Conservation (phyloP, 53 echinoderm and acorn worm genomes). For the Glandiceps talaboti region DNA sequence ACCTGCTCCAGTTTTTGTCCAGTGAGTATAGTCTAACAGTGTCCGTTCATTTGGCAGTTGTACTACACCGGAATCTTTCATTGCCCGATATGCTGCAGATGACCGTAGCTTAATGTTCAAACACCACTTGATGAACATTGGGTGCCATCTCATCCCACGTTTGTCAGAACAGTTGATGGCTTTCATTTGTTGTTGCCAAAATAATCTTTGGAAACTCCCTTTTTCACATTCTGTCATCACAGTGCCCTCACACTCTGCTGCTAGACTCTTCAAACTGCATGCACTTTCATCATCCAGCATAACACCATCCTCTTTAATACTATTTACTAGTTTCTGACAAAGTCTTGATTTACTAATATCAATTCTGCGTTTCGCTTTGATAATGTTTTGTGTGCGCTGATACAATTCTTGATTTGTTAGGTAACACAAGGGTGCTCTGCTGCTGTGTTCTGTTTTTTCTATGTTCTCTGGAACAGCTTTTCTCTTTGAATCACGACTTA, state of each 20-base stretch:
- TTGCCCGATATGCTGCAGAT: neutral
- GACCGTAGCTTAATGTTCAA: neutral
- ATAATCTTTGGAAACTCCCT: neutral
- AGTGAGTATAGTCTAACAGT: neutral
- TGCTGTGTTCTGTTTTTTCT: neutral
- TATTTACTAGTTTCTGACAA: neutral
- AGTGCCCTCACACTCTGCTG: neutral
- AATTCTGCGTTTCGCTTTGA: neutral
- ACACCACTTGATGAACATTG: neutral
- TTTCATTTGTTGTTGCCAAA: neutral
- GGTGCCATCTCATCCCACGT: neutral
- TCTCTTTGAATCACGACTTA: neutral
- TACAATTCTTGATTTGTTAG: neutral
- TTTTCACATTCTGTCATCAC: neutral
- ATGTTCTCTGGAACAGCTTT: neutral
- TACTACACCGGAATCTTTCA: neutral
- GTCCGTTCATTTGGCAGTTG: neutral
- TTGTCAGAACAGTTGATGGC: neutral
- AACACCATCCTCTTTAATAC: neutral
- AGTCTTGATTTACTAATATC: neutral
- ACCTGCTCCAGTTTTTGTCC: neutral
- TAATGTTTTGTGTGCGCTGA: neutral
- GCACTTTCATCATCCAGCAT: neutral
- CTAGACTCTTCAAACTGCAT: neutral
- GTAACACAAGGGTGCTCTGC: neutral